A percentile compares a stretch with the other conserved stretches of the same genome.
Conservation (phyloP, 2,113 vertebrate genomes). For the Eleginops maclovinus region DNA sequence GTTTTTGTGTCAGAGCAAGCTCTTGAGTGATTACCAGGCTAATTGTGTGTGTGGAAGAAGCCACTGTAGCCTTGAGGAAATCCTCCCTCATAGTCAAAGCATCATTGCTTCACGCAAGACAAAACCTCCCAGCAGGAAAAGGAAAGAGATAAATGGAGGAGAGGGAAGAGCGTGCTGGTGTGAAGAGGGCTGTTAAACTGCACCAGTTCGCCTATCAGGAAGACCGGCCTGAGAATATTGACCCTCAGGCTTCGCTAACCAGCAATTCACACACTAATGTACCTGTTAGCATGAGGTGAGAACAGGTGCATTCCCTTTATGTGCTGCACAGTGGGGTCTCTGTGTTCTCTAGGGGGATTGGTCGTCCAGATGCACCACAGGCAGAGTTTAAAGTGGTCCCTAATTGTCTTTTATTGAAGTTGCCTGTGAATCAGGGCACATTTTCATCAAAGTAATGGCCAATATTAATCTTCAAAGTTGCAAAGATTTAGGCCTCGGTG, state of each 20-base stretch:
- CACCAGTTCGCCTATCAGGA: constrained; percentile 43
- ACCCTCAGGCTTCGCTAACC: constrained; percentile 4
- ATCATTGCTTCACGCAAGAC: constrained; percentile 62
- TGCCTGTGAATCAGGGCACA: constrained; percentile 1
- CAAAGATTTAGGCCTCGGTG: constrained; percentile 31
- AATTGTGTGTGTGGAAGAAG: constrained; percentile 70
- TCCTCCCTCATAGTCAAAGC: constrained; percentile 77
- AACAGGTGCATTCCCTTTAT: constrained; percentile 62
- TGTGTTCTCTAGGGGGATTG: constrained; percentile 1
- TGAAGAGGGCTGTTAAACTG: constrained; percentile 74
- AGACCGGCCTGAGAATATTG: constrained; percentile 29
- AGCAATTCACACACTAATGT: constrained; percentile 47
- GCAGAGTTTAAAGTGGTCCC: constrained; percentile 16
- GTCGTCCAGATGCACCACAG: constrained; percentile 7
- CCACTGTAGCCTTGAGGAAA: constrained; percentile 75
- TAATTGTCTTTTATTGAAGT: constrained; percentile 20
- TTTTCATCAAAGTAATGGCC: constrained; percentile 47
- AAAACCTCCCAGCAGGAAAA: constrained; percentile 75
- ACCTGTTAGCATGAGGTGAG: constrained; percentile 48
- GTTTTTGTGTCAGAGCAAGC: constrained; percentile 49
- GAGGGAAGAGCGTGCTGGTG: constrained; percentile 75
- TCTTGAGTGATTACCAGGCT: constrained; percentile 58
- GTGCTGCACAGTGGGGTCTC: background rate
- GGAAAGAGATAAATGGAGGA: constrained; percentile 75
- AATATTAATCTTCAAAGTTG: constrained; percentile 60